Evolutionary conservation across 2,113 vertebrate species (phyloP), one percentile per base, ranked within the genome.

Genomic region (Syrmaticus mikado): DNA sequence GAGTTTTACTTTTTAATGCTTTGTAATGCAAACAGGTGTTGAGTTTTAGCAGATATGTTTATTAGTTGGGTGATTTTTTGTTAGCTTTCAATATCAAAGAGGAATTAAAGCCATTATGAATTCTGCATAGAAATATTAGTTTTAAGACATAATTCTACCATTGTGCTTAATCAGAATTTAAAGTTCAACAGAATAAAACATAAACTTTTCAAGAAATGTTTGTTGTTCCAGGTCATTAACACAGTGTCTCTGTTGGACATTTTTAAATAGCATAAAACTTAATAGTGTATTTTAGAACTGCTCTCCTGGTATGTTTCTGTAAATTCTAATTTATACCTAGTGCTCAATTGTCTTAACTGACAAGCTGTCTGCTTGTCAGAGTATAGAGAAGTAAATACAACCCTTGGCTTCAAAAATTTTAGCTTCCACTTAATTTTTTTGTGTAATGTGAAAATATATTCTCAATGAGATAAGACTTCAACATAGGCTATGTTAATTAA

Each of bases 161-260:
- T 94, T 83, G 40, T 96, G 81, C 66, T 74, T 95, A 94, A 96
- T 97, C 82, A 92, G 95, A 94, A 96, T 95, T 96, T 96, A 96
- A 96, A 97, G 68, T 60, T 84, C 55, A 65, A 89, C 46, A 93
- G 88, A 97, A 97, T 96, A 96, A 95, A 95, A 72, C 94, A 87
- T 82, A 95, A 97, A 94, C 75, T 87, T 96, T 94, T 95, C 92
- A 89, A 96, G 76, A 97, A 97, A 90, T 94, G 82, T 97, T 97
- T 97, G 94, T 97, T 95, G 92, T 97, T 98, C 94, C 74, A 96
- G 87, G 89, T 97, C 97, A 97, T 97, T 98, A 97, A 96, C 89
- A 87, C 78, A 75, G 87, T 96, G 80, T 87, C 76, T 97, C 85
- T 96, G 90, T 97, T 95, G 94, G 90, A 96, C 95, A 89, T 97